Conservation (phyloP, 2,113 vertebrate species). For the Psephotus haematonotus region DNA sequence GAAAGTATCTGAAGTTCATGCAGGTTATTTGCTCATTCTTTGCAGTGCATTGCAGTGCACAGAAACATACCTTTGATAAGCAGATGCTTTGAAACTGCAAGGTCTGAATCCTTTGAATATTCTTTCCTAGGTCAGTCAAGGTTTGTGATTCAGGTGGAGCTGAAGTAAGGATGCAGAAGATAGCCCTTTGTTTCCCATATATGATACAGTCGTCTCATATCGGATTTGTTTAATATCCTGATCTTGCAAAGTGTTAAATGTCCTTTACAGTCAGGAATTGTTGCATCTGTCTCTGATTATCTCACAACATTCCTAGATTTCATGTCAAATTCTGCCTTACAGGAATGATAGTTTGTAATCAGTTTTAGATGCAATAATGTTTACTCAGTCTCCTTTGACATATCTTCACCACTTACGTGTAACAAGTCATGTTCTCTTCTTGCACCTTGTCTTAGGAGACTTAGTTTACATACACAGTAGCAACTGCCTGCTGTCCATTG, state of each 20-base stretch:
- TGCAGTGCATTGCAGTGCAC: not conserved
- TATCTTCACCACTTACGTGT: not conserved
- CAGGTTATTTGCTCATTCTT: not conserved
- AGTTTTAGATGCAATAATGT: not conserved
- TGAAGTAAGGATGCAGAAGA: not conserved
- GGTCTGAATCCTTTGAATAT: not conserved
- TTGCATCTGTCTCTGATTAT: constrained; percentile 16
- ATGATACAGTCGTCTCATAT: not conserved
- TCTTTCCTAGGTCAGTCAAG: not conserved
- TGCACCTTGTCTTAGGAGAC: not conserved
- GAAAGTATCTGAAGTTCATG: not conserved
- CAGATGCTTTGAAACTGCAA: not conserved
- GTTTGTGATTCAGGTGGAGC: not conserved
- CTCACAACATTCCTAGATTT: not conserved
- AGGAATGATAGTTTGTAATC: not conserved
- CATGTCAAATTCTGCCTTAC: not conserved
- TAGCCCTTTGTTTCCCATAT: not conserved
- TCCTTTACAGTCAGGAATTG: not conserved
- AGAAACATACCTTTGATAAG: not conserved
- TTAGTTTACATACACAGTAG: not conserved
- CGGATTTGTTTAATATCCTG: not conserved
- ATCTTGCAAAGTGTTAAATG: not conserved
- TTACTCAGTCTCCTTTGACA: not conserved
- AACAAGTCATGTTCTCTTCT: not conserved
- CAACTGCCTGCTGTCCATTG: not conserved